Base-by-base conservation (phyloP, 2,888 invertebrate genomes). In the Cenopis cana region DNA sequence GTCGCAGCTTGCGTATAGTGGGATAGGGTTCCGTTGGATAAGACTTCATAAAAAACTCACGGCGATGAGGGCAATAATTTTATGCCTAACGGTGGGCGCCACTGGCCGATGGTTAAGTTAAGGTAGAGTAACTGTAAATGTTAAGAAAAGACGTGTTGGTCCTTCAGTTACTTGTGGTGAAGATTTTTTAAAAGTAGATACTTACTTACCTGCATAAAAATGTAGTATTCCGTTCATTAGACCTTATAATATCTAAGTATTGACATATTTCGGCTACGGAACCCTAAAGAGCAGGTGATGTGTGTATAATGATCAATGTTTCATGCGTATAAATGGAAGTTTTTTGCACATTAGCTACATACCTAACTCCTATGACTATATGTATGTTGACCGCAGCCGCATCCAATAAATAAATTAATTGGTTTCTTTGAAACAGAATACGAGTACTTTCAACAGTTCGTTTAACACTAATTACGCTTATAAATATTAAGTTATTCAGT, bases 361-460 rank as follows among this genome's bases (percentile, higher is more conserved):
- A 46, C 41, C 5, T 46, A 46, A 46, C 41, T 46, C 41, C 41
- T 46, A 46, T 46, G 41, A 46, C 41, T 46, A 46, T n/a, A n/a
- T n/a, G n/a, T n/a, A n/a, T n/a, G 41, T n/a, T 46, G 41, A 46
- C 41, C 41, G 41, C n/a, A n/a, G 41, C 41, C 41, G 41, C 41
- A n/a, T 46, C n/a, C 41, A 46, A 46, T 46, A 46, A 46, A 46
- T 46, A 46, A 46, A 46, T 46, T 46, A 46, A 46, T 46, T 46
- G 41, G 41, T 6, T 46, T 46, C 41, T 46, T 46, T 8, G 14
- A 46, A 46, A 46, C 41, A 14, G n/a, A 46, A 12, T 46, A 46
- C 41, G n/a, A 2, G n/a, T 46, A 46, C 14, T 46, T 8, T 14
- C 6, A 46, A 46, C 41, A 46, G 41, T 46, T 46, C 41, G 41